A percentile compares a stretch with the other conserved stretches of the same genome.
These are phyloP conservation scores for Mormyrus iriodes DNA, from an alignment of 2,113 vertebrate species.

Conservation along the genomic window DNA sequence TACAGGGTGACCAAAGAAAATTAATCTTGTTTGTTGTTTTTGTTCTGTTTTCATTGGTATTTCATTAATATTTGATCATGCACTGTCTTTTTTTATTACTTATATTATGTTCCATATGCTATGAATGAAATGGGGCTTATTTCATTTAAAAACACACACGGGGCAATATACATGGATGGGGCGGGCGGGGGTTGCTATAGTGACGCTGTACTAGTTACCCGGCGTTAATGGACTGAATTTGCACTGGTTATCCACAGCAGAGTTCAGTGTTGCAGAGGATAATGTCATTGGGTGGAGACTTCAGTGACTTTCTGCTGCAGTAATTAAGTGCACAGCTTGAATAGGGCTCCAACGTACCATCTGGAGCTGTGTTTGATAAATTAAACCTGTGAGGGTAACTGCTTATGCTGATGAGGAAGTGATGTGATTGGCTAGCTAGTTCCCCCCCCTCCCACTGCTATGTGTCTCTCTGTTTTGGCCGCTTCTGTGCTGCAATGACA, in stretches of 20 bases:
- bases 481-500: not conserved
- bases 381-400: not conserved
- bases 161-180: not conserved
- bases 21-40: not conserved
- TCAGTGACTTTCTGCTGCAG: not conserved
- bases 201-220: not conserved
- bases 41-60: not conserved
- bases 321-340: slow-evolving; percentile 7
- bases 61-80: not conserved
- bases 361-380: slow-evolving; percentile 5
- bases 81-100: not conserved
- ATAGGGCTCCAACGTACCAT: not conserved
- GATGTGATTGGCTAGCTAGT: not conserved
- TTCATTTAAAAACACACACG: not conserved
- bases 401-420: not conserved
- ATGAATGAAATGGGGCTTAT: not conserved
- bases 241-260: not conserved
- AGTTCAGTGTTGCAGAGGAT: not conserved
- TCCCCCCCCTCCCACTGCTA: not conserved
- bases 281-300: not conserved
- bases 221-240: not conserved
- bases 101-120: not conserved
- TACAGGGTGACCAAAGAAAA: slow-evolving; percentile 6
- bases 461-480: not conserved
- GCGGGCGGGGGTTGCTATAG: not conserved